Evolutionary conservation across 2,888 invertebrate genomes (phyloP).

Genomic region (Smittia sp.): DNA sequence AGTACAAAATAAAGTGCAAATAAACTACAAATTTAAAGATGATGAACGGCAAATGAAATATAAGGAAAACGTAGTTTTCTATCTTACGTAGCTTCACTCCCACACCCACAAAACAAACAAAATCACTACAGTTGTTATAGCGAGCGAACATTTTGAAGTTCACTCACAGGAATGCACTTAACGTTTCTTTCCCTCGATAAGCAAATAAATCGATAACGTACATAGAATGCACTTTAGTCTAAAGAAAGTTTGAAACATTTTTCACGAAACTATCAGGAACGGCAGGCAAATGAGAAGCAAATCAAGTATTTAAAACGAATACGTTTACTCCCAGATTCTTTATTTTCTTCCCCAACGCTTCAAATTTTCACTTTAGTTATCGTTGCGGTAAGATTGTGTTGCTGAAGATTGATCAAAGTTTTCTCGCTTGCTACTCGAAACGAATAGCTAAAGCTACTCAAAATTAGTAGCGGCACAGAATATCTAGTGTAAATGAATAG

Average conservation of each 20-base stretch:
- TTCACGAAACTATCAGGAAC: no score
- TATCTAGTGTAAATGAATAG: no score
- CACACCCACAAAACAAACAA: constrained; percentile 6
- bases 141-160: not conserved
- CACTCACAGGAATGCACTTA: not conserved
- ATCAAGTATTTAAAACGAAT: no score
- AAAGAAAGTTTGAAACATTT: not conserved
- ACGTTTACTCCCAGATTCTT: no score
- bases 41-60: not conserved
- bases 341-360: no score
- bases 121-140: not conserved
- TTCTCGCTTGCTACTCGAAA: no score
- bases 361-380: no score
- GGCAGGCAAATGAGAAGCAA: no score
- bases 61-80: constrained; percentile 3
- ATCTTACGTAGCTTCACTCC: not conserved
- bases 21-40: constrained; percentile 20
- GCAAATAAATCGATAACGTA: not conserved
- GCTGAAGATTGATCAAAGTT: no score
- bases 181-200: not conserved
- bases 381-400: no score
- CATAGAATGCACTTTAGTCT: not conserved
- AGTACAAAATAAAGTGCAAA: constrained; percentile 39
- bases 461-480: no score
- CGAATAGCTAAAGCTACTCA: no score